Base-by-base conservation (phyloP, 2,113 vertebrate species). In the Sander lucioperca region DNA sequence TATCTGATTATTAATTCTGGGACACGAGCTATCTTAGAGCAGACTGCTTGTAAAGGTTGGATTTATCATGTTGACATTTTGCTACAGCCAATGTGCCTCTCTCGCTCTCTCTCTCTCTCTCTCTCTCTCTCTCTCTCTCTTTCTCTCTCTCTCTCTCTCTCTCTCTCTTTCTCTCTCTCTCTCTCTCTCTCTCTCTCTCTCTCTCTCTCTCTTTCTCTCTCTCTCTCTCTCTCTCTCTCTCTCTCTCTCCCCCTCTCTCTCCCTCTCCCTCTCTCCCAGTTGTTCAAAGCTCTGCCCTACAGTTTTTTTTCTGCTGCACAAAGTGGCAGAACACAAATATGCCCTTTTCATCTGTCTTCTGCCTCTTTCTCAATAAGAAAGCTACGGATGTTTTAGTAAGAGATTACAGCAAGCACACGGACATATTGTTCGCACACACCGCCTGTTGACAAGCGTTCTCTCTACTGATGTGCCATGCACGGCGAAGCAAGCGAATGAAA, bases 11-110 rank as follows among this genome's bases (percentile, higher is more conserved):
- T 94, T 94, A 94, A 95, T 95, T 94, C 90, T 86, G 87, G 91
- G 89, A 90, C 91, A 93, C 77, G 21, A 86, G 87, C 89, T 80
- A 58, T 80, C 86, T 89, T 85, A 84, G 86, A 90, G 86, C 89
- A 87, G 80, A 86, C 90, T 84, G 91, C 92, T 94, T 93, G 94
- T 93, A 95, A 96, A 96, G 93, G 93, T 94, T 94, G 93, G 93
- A 95, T 96, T 96, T 95, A 95, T 96, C 95, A 95, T 93, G 94
- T 91, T 96, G 95, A 94, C 95, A 96, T 95, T 95, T 95, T 89
- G 92, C 86, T 90, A 83, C 76, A 92, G 90, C 82, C 88, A 75
- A 45, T 86, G 61, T 74, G 80, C 53, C 66, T 23, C 48, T 74
- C 74, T 75, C 56, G 30, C 58, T 51, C 68, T 67, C 57, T 64